A percentile compares a stretch with the other conserved stretches of the same genome.
Evolutionary conservation across 2,888 invertebrate species (phyloP).

Genomic region (Globia sparganii): DNA sequence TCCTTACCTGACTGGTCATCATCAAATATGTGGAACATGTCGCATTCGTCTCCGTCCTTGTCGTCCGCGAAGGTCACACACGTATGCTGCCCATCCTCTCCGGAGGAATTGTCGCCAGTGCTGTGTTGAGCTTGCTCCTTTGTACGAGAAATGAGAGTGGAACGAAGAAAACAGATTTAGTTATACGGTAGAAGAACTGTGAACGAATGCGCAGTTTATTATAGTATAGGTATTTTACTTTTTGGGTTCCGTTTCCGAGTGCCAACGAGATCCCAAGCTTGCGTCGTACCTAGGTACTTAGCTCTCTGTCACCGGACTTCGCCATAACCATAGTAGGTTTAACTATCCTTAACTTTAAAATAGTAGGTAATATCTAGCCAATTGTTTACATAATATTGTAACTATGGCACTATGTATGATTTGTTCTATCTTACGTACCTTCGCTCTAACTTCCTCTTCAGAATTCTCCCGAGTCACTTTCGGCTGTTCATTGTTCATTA

Average conservation of each 20-base stretch:
- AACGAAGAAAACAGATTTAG: not conserved
- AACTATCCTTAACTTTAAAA: not conserved
- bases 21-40: constrained; percentile 80
- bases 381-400: not conserved
- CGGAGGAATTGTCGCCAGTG: constrained; percentile 17
- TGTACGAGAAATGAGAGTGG: not conserved
- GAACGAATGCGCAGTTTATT: not conserved
- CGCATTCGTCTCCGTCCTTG: constrained; percentile 66
- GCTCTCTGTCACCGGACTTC: not conserved
- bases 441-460: constrained; percentile 59
- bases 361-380: not conserved
- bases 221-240: not conserved
- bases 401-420: not conserved
- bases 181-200: not conserved
- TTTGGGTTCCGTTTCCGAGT: not conserved
- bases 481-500: constrained; percentile 77
- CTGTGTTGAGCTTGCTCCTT: constrained; percentile 36
- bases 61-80: constrained; percentile 71
- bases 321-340: no score
- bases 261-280: not conserved
- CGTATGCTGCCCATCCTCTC: constrained; percentile 62
- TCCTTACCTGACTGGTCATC: constrained; percentile 73
- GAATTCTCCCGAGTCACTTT: constrained; percentile 70
- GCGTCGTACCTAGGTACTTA: not conserved
- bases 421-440: constrained; percentile 1